Percentiles rank a stretch among this genome's conserved stretches.
Evolutionary conservation across 2,113 vertebrate genomes (phyloP).

Genomic region (Oceanites oceanicus): DNA sequence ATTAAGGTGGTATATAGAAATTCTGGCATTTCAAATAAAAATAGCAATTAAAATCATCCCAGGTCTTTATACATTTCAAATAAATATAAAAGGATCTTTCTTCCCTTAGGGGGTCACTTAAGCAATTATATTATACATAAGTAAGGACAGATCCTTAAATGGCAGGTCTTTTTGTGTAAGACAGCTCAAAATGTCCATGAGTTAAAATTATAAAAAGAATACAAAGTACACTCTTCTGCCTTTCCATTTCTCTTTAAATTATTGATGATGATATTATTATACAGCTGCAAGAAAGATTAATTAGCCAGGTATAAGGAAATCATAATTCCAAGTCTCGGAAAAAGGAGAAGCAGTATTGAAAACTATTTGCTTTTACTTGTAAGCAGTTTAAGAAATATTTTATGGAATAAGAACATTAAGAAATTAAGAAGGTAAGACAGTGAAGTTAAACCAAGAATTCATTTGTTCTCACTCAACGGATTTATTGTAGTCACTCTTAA

Average conservation of each 20-base stretch:
- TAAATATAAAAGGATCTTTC: not conserved
- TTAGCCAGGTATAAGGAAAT: not conserved
- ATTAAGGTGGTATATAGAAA: not conserved
- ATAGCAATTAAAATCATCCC: not conserved
- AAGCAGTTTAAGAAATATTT: not conserved
- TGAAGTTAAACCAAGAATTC: not conserved
- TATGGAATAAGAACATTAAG: not conserved
- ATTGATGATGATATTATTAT: not conserved
- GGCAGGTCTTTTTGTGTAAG: not conserved
- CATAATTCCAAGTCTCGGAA: not conserved
- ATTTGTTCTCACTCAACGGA: not conserved
- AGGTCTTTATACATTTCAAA: not conserved
- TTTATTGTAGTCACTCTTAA: not conserved
- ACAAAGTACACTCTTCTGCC: not conserved
- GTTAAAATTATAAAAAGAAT: not conserved
- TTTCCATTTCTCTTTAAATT: not conserved
- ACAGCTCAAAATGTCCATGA: not conserved
- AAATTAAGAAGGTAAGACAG: not conserved
- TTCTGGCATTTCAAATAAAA: not conserved
- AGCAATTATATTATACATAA: not conserved
- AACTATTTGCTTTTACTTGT: slow-evolving; percentile 5
- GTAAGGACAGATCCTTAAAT: not conserved
- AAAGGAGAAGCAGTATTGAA: not conserved
- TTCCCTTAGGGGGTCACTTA: not conserved
- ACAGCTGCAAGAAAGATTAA: not conserved